Conservation (phyloP, 1,140 invertebrate species). For the Metopolophium dirhodum region DNA sequence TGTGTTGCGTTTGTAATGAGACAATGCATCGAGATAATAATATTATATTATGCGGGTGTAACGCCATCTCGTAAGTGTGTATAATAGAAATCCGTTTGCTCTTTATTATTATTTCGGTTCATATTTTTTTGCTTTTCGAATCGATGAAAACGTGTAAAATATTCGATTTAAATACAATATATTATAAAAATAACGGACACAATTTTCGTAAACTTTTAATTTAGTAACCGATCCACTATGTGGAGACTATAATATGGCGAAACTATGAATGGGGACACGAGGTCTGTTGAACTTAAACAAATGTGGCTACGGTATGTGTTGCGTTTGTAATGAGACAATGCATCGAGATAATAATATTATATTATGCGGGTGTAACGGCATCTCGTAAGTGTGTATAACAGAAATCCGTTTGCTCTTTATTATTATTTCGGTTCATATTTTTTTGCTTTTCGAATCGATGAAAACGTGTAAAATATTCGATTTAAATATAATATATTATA, state of each 20-base stretch:
- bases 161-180: too few species aligned
- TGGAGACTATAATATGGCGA: background rate
- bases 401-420: background rate
- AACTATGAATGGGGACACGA: background rate
- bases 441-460: background rate
- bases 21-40: background rate
- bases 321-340: background rate
- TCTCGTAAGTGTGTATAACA: background rate
- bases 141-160: too few species aligned
- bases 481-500: background rate
- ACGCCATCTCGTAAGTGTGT: background rate
- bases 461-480: background rate
- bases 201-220: background rate
- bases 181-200: background rate
- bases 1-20: background rate
- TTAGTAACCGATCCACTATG: background rate
- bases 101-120: background rate
- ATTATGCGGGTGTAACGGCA: background rate
- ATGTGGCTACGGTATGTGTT: background rate
- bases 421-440: background rate
- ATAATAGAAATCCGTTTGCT: background rate
- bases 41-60: background rate
- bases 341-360: background rate
- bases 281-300: background rate
- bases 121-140: background rate